These are phyloP conservation scores for Sandelia bainsii DNA, from an alignment of 2,797 vertebrate species.

Conservation along the genomic window DNA sequence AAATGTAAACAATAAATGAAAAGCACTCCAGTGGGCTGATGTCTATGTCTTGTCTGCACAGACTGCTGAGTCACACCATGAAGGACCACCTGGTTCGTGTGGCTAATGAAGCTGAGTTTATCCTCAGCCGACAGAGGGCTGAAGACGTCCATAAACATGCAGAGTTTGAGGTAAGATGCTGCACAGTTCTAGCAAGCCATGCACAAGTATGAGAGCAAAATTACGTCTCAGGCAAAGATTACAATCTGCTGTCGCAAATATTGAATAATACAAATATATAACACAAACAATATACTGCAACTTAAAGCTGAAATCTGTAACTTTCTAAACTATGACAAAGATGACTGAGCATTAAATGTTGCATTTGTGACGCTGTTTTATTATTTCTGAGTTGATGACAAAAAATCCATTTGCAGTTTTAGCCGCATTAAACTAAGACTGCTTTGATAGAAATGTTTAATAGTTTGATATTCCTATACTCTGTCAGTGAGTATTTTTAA, in stretches of 20 bases:
- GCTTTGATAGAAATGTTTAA: conserved; percentile 45
- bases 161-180: conserved; percentile 94
- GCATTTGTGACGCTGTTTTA: not conserved
- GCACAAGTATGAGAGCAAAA: not conserved
- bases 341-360: not conserved
- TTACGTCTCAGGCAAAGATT: not conserved
- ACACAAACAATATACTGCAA: not conserved
- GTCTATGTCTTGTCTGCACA: conserved; percentile 68
- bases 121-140: conserved; percentile 95
- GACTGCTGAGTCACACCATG: conserved; percentile 98
- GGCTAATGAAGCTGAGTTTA: conserved; percentile 98
- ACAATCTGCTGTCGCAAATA: not conserved
- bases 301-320: conserved; percentile 2
- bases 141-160: conserved; percentile 98
- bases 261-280: not conserved
- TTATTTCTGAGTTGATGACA: not conserved
- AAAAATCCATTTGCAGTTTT: no score
- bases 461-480: conserved; percentile 41
- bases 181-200: not conserved
- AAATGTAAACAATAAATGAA: not conserved
- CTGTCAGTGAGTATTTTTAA: conserved; percentile 40
- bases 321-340: conserved; percentile 5
- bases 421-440: conserved; percentile 8
- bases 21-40: conserved; percentile 21
- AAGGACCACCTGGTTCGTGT: conserved; percentile 99